Conservation (phyloP, 2,888 invertebrate species). For the Macrosoma leucophasiata region DNA sequence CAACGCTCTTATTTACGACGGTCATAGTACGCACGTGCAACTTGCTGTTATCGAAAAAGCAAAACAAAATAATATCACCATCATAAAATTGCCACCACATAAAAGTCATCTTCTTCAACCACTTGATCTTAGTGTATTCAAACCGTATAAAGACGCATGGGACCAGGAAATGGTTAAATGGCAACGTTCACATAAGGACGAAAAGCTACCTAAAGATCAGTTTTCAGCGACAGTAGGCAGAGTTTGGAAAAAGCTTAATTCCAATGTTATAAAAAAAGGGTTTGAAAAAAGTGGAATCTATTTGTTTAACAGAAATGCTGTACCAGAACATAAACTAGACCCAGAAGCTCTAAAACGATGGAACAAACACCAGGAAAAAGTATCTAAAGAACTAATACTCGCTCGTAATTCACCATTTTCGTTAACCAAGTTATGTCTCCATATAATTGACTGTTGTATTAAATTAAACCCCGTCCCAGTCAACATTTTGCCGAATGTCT, state of each 20-base stretch:
- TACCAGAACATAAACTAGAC: slow-evolving; percentile 14
- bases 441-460: too few relatives aligned
- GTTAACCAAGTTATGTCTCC: too few relatives aligned
- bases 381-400: too few relatives aligned
- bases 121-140: slow-evolving; percentile 9
- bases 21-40: slow-evolving; percentile 16
- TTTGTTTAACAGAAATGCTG: slow-evolving; percentile 9
- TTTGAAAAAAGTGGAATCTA: slow-evolving; percentile 19
- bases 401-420: too few relatives aligned
- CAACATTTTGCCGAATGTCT: too few relatives aligned
- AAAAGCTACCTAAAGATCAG: slow-evolving; percentile 12
- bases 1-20: slow-evolving; percentile 14
- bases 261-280: slow-evolving; percentile 14
- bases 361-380: too few relatives aligned
- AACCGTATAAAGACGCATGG: slow-evolving; percentile 13
- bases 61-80: slow-evolving; percentile 8
- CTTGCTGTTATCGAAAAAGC: slow-evolving; percentile 11
- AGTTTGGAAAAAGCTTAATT: slow-evolving; percentile 4
- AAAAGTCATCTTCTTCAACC: slow-evolving; percentile 14
- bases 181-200: slow-evolving; percentile 8
- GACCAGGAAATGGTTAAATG: slow-evolving; percentile 13
- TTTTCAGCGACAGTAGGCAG: slow-evolving; percentile 10
- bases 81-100: slow-evolving; percentile 15
- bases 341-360: too few relatives aligned
- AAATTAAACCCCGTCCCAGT: too few relatives aligned